Evolutionary conservation across 30 jellyfish, hydroid and myxozoan genomes (phyloP).

Genomic region (Calvadosia cruxmelitensis): DNA sequence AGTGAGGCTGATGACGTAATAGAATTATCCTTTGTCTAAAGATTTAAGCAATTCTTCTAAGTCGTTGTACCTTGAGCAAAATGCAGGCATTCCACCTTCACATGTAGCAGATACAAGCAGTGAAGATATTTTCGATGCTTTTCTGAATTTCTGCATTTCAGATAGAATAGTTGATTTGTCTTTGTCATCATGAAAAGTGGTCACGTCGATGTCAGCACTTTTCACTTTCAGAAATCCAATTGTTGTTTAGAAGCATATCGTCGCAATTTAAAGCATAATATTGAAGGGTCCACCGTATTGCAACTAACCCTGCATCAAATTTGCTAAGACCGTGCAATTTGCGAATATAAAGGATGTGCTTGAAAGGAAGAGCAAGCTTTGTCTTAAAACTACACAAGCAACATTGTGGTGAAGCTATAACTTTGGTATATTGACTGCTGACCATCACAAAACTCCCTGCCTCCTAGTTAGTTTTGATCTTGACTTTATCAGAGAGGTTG

Average conservation of each 20-base stretch:
- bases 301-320: constrained; percentile 26
- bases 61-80: no score
- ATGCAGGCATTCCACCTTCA: constrained; percentile 44
- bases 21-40: no score
- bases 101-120: constrained; percentile 27
- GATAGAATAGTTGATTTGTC: constrained; percentile 2
- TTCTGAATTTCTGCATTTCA: constrained; percentile 12
- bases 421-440: not conserved
- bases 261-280: constrained; percentile 5
- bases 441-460: not conserved
- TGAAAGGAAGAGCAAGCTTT: constrained; percentile 14
- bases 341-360: constrained; percentile 14
- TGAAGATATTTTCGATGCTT: constrained; percentile 11
- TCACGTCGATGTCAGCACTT: constrained; percentile 5
- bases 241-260: not conserved
- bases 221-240: no score
- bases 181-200: no score
- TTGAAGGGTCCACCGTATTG: constrained; percentile 26
- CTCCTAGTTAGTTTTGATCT: not conserved
- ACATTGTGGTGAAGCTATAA: constrained; percentile 3
- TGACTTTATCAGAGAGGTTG: constrained; percentile 1
- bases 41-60: no score
- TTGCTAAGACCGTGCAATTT: not conserved
- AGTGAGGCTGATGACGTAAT: not conserved
- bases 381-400: constrained; percentile 14